Conservation (phyloP, 2,888 invertebrate species). For the Itoplectis maculator region DNA sequence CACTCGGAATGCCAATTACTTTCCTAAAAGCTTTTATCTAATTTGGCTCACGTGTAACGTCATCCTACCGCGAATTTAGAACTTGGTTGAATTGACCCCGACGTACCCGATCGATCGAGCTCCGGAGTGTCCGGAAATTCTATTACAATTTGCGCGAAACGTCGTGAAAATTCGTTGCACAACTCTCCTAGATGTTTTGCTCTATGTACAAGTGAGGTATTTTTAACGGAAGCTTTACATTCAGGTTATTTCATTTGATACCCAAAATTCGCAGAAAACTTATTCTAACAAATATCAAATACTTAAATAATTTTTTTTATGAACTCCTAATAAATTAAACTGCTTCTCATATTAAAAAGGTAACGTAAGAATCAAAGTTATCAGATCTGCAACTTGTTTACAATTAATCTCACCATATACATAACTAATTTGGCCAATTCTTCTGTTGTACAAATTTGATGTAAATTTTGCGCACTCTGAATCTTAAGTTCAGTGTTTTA, state of each 20-base stretch:
- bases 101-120: slow-evolving; percentile 44
- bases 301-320: too few species aligned
- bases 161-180: slow-evolving; percentile 28
- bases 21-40: slow-evolving; percentile 66
- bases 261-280: background rate
- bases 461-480: too few species aligned
- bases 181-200: background rate
- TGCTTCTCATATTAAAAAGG: too few species aligned
- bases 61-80: slow-evolving; percentile 53
- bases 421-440: too few species aligned
- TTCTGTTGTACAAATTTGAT: too few species aligned
- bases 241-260: background rate
- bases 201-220: too few species aligned
- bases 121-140: slow-evolving; percentile 48
- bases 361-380: too few species aligned
- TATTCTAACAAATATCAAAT: background rate
- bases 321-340: too few species aligned
- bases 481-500: too few species aligned
- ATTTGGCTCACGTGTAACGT: slow-evolving; percentile 56
- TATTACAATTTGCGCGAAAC: slow-evolving; percentile 46
- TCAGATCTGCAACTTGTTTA: too few species aligned
- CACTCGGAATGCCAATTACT: slow-evolving; percentile 57
- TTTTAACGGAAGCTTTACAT: background rate
- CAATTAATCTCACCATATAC: too few species aligned
- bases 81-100: slow-evolving; percentile 56